Base-by-base conservation (phyloP, 2,113 vertebrate species). In the Dasyurus viverrinus region DNA sequence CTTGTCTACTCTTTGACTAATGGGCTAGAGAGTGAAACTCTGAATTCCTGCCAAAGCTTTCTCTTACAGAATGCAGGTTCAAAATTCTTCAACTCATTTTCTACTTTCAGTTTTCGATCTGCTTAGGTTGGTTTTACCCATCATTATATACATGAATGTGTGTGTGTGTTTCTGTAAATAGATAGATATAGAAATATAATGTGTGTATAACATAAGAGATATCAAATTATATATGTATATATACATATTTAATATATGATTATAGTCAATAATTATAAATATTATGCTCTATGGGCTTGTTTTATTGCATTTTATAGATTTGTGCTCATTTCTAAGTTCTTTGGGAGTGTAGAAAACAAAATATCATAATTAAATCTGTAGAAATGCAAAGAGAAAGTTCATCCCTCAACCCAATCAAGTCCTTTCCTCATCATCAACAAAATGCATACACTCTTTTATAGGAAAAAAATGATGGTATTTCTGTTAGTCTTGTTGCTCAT, bases 1-100 rank as follows among this genome's bases (percentile, higher is more conserved):
- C 60, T 19, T 16, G 14, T n/a, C 36, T 68, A 5, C 1, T n/a
- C 30, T 76, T 16, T n/a, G 36, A n/a, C 0, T n/a, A 19, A 36
- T n/a, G 14, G 36, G 3, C 36, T 76, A 8, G 4, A n/a, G 0
- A 0, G 7, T 76, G 14, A 36, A 68, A 1, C 16, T 19, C 4
- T n/a, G 36, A 76, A n/a, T 14, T 76, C 36, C 60, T n/a, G 6
- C 4, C 60, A 76, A 68, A 76, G 14, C 36, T 76, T 68, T n/a
- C 36, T 16, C 36, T 76, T 76, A n/a, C 4, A n/a, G 14, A n/a
- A n/a, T 4, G 36, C 12, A 76, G 36, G 36, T 19, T 76, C 36
- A 19, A 16, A 36, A n/a, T 36, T n/a, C 4, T n/a, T 10, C 12
- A n/a, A 76, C 14, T n/a, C 60, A n/a, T 1, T 19, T 16, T 76